A percentile compares a stretch with the other conserved stretches of the same genome.
These are phyloP conservation scores for Littorina saxatilis DNA, from an alignment of 1,140 invertebrate genomes.

Conservation along the genomic window DNA sequence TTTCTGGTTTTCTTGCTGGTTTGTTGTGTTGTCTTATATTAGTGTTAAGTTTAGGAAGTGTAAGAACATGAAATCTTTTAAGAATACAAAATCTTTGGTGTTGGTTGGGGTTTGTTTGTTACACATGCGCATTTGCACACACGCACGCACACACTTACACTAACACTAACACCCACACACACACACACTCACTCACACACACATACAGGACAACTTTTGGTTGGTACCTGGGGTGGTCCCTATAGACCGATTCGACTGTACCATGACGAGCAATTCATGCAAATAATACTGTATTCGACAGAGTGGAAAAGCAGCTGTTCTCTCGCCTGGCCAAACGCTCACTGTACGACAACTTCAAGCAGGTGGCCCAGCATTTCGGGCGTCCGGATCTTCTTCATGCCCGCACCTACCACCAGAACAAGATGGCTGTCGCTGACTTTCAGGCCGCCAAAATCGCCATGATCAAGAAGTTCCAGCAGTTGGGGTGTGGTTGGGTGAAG, in stretches of 20 bases:
- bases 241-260: no score
- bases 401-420: slow-evolving; percentile 70
- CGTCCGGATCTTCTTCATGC: slow-evolving; percentile 62
- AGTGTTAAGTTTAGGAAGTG: neutral
- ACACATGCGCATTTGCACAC: neutral
- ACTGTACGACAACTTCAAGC: slow-evolving; percentile 71
- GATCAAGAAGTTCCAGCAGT: slow-evolving; percentile 69
- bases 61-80: neutral
- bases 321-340: slow-evolving; percentile 73
- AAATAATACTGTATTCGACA: slow-evolving; percentile 55
- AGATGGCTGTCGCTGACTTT: slow-evolving; percentile 70
- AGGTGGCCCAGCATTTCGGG: slow-evolving; percentile 67
- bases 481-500: slow-evolving; percentile 74
- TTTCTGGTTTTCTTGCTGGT: neutral
- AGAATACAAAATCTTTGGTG: neutral
- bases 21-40: neutral
- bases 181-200: no score
- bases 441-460: slow-evolving; percentile 73
- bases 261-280: no score
- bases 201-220: no score
- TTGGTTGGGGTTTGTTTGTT: neutral
- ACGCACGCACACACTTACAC: no score
- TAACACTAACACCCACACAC: no score
- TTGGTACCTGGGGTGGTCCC: no score
- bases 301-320: slow-evolving; percentile 65